Evolutionary conservation across 2,113 vertebrate genomes (phyloP), one percentile per base, ranked within the genome.

Genomic region (Corvus hawaiiensis): DNA sequence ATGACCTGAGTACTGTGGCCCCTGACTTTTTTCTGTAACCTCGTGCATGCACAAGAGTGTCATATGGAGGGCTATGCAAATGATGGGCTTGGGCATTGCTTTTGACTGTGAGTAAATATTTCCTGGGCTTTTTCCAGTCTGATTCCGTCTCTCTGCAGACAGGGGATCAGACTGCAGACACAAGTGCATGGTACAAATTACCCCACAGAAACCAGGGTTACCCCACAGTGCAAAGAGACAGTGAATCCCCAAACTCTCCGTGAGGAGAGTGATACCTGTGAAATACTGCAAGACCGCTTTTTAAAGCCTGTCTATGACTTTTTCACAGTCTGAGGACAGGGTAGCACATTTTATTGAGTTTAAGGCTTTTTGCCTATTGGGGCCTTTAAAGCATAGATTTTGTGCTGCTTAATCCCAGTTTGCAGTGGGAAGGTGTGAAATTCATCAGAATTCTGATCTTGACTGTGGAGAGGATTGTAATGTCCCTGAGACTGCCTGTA

Each of bases 61-160:
- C 6, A 10, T 12, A 33, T 0, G 0, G 23, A 61, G 41, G 3
- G 10, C 26, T 66, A 6, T 28, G 19, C 22, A 77, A 41, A 37
- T 22, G 17, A 21, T 69, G 33, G 33, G 20, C 18, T 58, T 59
- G 22, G 39, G 59, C 1, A 4, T 16, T 28, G 32, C 16, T 87
- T 84, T 77, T 66, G 32, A 49, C 1, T 0, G 2, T 2, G 6
- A 58, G 7, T 35, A 52, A 56, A 22, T 74, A 14, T 66, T 77
- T 48, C 46, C 41, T 41, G 55, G 37, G 49, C 20, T 71, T 66
- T 69, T 81, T 15, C 27, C 52, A 48, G 43, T 30, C 56, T 55
- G 13, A 71, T 78, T 89, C 26, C 21, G 28, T 67, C 43, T 41
- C n/a, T 67, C 33, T 87, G 28, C 27, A 52, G 41, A 4, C 4